Evolutionary conservation across 2,888 invertebrate species (phyloP).

Genomic region (Zaprionus obscuricornis): DNA sequence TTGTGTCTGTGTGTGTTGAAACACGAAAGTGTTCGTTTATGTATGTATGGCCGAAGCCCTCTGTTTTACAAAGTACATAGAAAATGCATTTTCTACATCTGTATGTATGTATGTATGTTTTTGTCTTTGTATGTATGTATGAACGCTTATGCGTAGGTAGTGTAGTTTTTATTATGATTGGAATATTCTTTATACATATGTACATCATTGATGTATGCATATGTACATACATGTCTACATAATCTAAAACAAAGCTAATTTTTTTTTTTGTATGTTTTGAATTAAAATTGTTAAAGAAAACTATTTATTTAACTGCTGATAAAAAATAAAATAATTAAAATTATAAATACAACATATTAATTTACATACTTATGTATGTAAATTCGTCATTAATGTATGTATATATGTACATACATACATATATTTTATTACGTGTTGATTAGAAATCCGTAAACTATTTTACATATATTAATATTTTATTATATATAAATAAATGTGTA

Average conservation of each 20-base stretch:
- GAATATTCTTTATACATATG: slow-evolving; percentile 27
- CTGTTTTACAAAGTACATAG: slow-evolving; percentile 41
- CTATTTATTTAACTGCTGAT: too few species aligned
- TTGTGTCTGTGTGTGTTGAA: slow-evolving; percentile 29
- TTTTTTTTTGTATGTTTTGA: slow-evolving; percentile 1
- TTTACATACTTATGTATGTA: not conserved
- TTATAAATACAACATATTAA: not conserved
- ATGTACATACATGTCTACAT: not conserved
- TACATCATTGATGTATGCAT: slow-evolving; percentile 7
- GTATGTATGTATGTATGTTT: slow-evolving; percentile 5
- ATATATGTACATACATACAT: not conserved
- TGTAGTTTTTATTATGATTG: slow-evolving; percentile 36
- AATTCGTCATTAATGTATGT: not conserved
- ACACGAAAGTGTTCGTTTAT: slow-evolving; percentile 37
- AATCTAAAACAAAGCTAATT: too few species aligned
- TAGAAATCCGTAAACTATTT: too few species aligned
- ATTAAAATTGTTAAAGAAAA: too few species aligned
- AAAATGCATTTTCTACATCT: slow-evolving; percentile 41
- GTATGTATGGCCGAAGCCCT: slow-evolving; percentile 43
- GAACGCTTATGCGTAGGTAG: too few species aligned
- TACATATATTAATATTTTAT: not conserved
- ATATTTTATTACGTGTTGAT: not conserved
- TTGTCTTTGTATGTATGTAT: slow-evolving; percentile 10
- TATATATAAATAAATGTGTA: not conserved
- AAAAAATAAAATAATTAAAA: too few species aligned